Percentiles rank a stretch among this genome's conserved stretches.
Conservation (phyloP, 2,888 invertebrate genomes). For the Noctua comes region DNA sequence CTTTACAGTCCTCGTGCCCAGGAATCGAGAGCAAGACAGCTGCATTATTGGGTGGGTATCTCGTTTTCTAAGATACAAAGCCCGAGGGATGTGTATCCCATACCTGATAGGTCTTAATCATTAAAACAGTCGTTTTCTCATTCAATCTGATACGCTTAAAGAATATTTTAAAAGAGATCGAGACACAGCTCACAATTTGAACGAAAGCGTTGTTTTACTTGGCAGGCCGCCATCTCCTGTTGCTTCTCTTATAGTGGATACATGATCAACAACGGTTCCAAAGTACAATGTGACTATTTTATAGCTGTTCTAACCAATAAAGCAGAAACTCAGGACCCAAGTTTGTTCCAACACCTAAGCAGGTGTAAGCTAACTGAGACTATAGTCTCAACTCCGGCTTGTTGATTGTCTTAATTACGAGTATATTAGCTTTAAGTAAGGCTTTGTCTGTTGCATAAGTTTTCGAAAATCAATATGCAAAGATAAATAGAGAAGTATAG, state of each 20-base stretch:
- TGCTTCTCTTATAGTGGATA: conserved; percentile 37
- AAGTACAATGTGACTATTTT: not conserved
- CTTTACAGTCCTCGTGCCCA: not conserved
- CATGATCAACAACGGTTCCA: conserved; percentile 6
- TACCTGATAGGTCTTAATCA: not conserved
- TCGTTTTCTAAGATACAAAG: not conserved
- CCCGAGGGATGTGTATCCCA: not conserved
- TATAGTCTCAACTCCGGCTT: not conserved
- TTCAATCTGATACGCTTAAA: conserved; percentile 7
- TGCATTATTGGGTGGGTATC: not conserved
- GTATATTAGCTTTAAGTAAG: not conserved
- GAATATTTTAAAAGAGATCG: conserved; percentile 36
- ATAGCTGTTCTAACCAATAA: no score
- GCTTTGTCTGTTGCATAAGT: no score
- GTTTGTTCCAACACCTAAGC: no score
- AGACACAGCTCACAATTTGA: not conserved
- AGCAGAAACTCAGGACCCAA: not conserved
- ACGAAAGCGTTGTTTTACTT: conserved; percentile 37
- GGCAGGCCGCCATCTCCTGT: conserved; percentile 55
- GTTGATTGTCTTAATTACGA: no score
- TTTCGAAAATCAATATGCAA: no score
- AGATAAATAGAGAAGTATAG: no score
- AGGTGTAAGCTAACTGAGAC: not conserved
- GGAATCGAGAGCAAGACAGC: no score
- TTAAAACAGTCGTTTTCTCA: not conserved